These are phyloP conservation scores for Willisornis vidua DNA, from an alignment of 2,113 vertebrate species.

Conservation along the genomic window DNA sequence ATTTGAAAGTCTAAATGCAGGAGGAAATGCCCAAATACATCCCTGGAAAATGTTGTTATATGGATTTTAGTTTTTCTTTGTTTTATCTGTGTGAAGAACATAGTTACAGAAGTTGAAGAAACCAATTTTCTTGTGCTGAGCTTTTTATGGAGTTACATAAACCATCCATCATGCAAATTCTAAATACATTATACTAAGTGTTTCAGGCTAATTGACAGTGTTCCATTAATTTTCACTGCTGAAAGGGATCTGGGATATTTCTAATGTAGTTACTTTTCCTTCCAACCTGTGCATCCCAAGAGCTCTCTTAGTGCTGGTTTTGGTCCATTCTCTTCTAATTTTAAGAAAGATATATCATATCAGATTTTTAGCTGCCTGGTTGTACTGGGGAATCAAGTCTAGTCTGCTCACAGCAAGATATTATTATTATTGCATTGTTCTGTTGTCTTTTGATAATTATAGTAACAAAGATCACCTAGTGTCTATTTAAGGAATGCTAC, in stretches of 20 bases:
- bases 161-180: slow-evolving; percentile 15
- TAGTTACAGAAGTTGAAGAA: not conserved
- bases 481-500: not conserved
- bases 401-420: not conserved
- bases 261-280: slow-evolving; percentile 19
- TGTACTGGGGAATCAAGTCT: not conserved
- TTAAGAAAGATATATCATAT: slow-evolving; percentile 1
- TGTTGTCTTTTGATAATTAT: not conserved
- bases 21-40: not conserved
- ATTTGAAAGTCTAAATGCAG: not conserved
- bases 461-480: not conserved
- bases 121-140: not conserved
- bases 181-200: slow-evolving; percentile 7
- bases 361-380: not conserved
- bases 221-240: slow-evolving; percentile 32
- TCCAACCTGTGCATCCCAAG: not conserved
- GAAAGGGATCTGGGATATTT: slow-evolving; percentile 18
- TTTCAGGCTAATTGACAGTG: slow-evolving; percentile 35
- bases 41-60: not conserved
- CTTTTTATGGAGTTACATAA: not conserved
- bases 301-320: not conserved
- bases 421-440: not conserved
- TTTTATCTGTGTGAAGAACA: not conserved
- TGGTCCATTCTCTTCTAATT: slow-evolving; percentile 16
- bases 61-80: not conserved